Conservation (phyloP, 2,888 invertebrate species). For the Melitaea athalia region DNA sequence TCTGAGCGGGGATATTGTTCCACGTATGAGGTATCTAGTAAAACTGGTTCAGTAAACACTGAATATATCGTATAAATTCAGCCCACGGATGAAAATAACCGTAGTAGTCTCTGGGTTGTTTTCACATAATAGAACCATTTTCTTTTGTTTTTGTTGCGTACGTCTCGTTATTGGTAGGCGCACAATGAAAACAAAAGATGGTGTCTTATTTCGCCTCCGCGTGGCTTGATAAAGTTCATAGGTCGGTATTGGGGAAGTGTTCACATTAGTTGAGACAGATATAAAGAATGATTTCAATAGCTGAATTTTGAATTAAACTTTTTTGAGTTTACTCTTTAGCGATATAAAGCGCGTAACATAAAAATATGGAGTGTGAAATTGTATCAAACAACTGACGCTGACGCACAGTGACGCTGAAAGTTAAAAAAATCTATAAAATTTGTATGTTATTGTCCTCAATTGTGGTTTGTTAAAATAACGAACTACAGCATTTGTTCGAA, state of each 20-base stretch:
- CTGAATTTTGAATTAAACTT: not conserved
- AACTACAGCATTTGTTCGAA: too few species aligned
- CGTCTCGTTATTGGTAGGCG: constrained; percentile 74
- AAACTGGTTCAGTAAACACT: constrained; percentile 62
- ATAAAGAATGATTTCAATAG: not conserved
- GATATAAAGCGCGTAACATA: too few species aligned
- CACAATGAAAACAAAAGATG: constrained; percentile 79
- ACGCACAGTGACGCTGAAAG: too few species aligned
- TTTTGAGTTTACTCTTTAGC: not conserved
- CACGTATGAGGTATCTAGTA: constrained; percentile 51
- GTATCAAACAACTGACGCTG: too few species aligned
- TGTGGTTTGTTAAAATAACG: too few species aligned
- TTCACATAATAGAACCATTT: constrained; percentile 82
- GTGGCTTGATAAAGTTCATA: constrained; percentile 33
- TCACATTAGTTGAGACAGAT: not conserved
- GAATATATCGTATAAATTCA: constrained; percentile 81
- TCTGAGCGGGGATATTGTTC: constrained; percentile 31
- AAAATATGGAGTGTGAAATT: too few species aligned
- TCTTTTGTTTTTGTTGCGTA: constrained; percentile 80
- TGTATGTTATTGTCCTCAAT: too few species aligned
- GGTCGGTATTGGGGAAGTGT: constrained; percentile 22
- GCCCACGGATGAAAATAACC: constrained; percentile 80
- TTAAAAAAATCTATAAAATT: too few species aligned
- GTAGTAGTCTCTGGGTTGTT: constrained; percentile 78
- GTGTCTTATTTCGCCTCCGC: constrained; percentile 73